Conservation (phyloP, 1,140 invertebrate species). For the Trachymyrmex cornetzi region DNA sequence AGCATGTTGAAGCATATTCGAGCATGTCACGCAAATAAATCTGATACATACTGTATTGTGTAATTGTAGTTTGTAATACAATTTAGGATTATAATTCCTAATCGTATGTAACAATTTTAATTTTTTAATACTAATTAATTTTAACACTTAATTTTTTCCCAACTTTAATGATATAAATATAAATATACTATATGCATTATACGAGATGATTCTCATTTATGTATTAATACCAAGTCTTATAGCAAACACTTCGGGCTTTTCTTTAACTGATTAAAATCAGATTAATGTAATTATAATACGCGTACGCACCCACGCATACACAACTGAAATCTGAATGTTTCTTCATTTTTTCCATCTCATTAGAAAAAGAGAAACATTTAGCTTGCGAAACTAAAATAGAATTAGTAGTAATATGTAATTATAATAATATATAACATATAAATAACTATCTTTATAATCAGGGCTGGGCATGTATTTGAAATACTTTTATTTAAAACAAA, state of each 20-base stretch:
- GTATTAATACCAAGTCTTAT: not conserved
- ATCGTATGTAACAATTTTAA: not conserved
- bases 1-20: too few species aligned
- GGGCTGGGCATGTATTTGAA: too few species aligned
- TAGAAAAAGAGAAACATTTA: not conserved
- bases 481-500: too few species aligned
- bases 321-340: too few species aligned
- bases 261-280: not conserved
- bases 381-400: not conserved
- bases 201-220: not conserved
- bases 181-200: not conserved
- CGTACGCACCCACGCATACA: not conserved
- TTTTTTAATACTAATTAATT: not conserved
- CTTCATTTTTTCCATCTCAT: too few species aligned
- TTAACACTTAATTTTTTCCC: not conserved
- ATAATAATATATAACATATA: not conserved
- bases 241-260: not conserved
- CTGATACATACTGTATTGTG: not conserved
- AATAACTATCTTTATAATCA: too few species aligned
- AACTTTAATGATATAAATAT: not conserved
- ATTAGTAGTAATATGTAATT: conserved; percentile 4
- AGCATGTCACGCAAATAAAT: too few species aligned
- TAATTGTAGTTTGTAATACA: conserved; percentile 1
- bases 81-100: not conserved
- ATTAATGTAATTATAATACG: not conserved